Evolutionary conservation across 2,113 vertebrate species (phyloP), one percentile per base, ranked within the genome.

Genomic region (Hiodon alosoides): DNA sequence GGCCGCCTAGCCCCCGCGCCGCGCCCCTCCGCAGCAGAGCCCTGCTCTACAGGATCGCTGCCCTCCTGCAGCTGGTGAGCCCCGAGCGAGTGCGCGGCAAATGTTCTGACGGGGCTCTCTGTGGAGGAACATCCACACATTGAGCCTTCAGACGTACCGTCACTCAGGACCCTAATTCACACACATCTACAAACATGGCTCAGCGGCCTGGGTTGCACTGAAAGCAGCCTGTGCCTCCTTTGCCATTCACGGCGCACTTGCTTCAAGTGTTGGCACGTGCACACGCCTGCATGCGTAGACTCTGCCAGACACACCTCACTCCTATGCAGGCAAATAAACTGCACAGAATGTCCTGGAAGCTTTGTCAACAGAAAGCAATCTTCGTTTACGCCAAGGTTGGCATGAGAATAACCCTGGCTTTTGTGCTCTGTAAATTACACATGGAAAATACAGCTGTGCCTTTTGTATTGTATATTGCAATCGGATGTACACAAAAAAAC

Each of bases 51-150:
- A 93, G 96, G 85, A 98, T 98, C 75, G 95, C 95, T 89, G 95
- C 95, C 76, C 94, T 96, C 81, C 90, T 98, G 79, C 97, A 99
- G 84, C 90, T 98, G 90, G 96, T 98, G 83, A 96, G 95, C n/a
- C 80, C 47, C 4, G 31, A 13, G 52, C 4, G 31, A 13, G 52
- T 3, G 52, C 7, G 51, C 50, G 58, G 14, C 58, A 11, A 9
- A 59, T 59, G 9, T 58, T 66, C 55, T 11, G 13, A 13, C 13
- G 59, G 13, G 6, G 3, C 58, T 10, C n/a, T 9, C 58, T 59
- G 58, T 59, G 9, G 5, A 10, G 8, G 58, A 67, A 9, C 9
- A 11, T 31, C 7, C 46, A 47, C 8, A 11, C 46, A 31, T 47
- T 8, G 8, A 17, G 11, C 46, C 2, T 11, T 47, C 31, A 31